Evolutionary conservation across 2,888 invertebrate species (phyloP), one percentile per base, ranked within the genome.

Genomic region (Omphaloscelis lunosa): DNA sequence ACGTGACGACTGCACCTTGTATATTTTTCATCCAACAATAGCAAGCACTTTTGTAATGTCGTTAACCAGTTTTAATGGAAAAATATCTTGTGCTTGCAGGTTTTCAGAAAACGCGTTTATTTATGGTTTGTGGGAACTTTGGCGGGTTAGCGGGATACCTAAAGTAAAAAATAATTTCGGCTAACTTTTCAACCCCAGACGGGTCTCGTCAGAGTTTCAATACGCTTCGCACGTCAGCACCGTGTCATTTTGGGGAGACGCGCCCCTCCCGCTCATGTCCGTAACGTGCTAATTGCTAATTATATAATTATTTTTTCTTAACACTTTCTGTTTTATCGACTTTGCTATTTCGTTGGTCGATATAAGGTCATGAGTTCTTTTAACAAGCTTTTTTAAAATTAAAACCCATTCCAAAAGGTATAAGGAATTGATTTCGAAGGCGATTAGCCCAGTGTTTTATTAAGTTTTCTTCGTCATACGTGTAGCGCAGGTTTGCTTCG

Each of bases 1-100:
- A 83, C 82, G 82, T 83, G 82, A 74, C 72, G 39, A 29, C 48
- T 20, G 29, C 45, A 48, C 69, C 66, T 62, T 23, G 17, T 11
- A 15, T 17, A 29, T 79, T 63, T 66, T 48, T 56, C 34, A 71
- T 69, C 58, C 69, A 73, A 53, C 65, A 27, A 27, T n/a, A 67
- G 34, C 58, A 39, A 79, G 20, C 39, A 51, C 20, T 71, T 59
- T 68, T 63, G 67, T 56, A 59, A 62, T 71, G 34, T 56, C 12
- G 27, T 58, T 72, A 39, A 9, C 0, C 62, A 58, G 34, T 56
- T 63, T 15, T 27, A 20, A 63, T 61, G 27, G 8, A 58, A 20
- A 27, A 23, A 29, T 68, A 48, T 66, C 29, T 45, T 20, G 34
- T 29, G n/a, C 1, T 53, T 23, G 7, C 51, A 53, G 9, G 12